A percentile compares a stretch with the other conserved stretches of the same genome.
These are phyloP conservation scores for Ceyx erithaca DNA, from an alignment of 2,797 vertebrate species.

Conservation along the genomic window DNA sequence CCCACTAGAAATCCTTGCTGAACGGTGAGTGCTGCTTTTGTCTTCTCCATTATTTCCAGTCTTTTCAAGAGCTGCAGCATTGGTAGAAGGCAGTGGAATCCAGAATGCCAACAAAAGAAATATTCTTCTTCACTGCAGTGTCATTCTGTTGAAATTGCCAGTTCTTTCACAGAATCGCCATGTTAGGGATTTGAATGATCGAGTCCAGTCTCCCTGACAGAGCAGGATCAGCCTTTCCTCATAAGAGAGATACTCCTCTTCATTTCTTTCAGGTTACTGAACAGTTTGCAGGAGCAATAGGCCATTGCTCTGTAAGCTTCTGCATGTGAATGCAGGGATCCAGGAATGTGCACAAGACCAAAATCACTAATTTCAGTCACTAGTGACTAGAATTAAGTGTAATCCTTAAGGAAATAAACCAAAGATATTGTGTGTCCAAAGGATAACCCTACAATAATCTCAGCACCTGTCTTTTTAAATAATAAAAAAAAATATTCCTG, in stretches of 20 bases:
- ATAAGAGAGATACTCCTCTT: too few species aligned
- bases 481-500: neutral
- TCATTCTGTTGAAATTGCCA: neutral
- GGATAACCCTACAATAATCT: neutral
- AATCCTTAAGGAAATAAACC: neutral
- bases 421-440: neutral
- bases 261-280: neutral
- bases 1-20: conserved; percentile 90
- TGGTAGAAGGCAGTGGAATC: neutral
- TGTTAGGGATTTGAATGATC: too few species aligned
- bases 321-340: neutral
- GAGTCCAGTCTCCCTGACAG: too few species aligned
- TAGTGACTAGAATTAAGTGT: neutral
- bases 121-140: neutral
- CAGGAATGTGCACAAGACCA: neutral
- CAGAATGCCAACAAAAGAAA: neutral
- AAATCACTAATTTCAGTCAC: neutral
- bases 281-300: neutral
- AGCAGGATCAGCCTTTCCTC: too few species aligned
- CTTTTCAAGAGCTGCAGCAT: neutral
- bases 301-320: neutral
- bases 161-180: too few species aligned
- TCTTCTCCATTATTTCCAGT: neutral
- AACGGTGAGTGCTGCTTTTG: conserved; percentile 82
- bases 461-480: accelerated